A percentile compares a stretch with the other conserved stretches of the same genome.
Conservation (phyloP, 2,113 vertebrate genomes). For the Beaufortia kweichowensis region DNA sequence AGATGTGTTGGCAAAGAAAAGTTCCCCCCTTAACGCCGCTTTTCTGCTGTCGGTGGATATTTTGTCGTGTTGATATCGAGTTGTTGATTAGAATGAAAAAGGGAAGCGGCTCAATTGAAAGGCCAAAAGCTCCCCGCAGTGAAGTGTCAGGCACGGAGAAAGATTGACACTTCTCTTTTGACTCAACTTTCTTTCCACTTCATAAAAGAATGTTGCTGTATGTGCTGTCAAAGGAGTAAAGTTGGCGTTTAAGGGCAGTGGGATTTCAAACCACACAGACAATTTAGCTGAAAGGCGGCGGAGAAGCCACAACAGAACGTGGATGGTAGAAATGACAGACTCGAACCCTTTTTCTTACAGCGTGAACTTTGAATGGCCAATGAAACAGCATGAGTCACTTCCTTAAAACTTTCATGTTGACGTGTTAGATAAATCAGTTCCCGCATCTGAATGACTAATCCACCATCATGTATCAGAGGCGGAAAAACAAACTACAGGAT, state of each 20-base stretch:
- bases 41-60: conserved; percentile 72
- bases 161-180: conserved; percentile 74
- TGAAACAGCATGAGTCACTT: conserved; percentile 52
- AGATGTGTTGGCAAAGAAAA: conserved; percentile 72
- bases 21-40: conserved; percentile 67
- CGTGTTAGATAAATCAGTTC: conserved; percentile 43
- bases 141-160: conserved; percentile 64
- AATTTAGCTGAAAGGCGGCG: conserved; percentile 10
- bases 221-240: conserved; percentile 67
- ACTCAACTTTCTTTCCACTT: conserved; percentile 70
- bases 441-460: conserved; percentile 49
- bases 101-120: conserved; percentile 62
- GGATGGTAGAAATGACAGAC: not conserved
- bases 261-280: conserved; percentile 42
- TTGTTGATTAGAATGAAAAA: conserved; percentile 79
- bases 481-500: conserved; percentile 42
- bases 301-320: conserved; percentile 26
- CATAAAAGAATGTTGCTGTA: conserved; percentile 65
- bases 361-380: conserved; percentile 35
- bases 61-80: conserved; percentile 72
- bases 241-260: conserved; percentile 27
- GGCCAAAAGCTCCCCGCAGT: conserved; percentile 58
- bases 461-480: conserved; percentile 27
- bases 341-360: conserved; percentile 4
- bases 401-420: conserved; percentile 48